These are phyloP conservation scores for Brachynemurus nebulosus DNA, from an alignment of 2,888 invertebrate species.

Conservation along the genomic window DNA sequence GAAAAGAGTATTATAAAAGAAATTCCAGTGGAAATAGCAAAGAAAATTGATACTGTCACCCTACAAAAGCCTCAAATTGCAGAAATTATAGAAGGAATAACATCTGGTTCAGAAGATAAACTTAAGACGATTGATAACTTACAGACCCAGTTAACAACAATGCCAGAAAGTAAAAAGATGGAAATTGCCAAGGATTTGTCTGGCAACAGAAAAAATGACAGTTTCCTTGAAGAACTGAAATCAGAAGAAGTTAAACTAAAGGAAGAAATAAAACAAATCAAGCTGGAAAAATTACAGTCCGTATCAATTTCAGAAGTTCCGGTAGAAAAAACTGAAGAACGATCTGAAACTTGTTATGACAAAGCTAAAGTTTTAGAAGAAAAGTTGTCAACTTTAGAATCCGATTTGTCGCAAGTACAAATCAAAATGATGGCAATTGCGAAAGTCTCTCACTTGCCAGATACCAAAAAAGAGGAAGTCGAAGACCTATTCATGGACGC, in stretches of 20 bases:
- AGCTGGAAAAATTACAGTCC: slow-evolving; percentile 10
- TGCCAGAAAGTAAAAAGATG: slow-evolving; percentile 1
- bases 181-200: slow-evolving; percentile 10
- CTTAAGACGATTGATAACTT: too few species aligned
- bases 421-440: not conserved
- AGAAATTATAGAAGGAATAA: too few species aligned
- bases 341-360: slow-evolving; percentile 8
- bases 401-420: not conserved
- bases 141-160: too few species aligned
- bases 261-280: slow-evolving; percentile 9
- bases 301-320: slow-evolving; percentile 11
- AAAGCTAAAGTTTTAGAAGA: slow-evolving; percentile 12
- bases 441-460: slow-evolving; percentile 6
- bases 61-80: slow-evolving; percentile 6
- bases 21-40: not conserved
- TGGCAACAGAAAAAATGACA: slow-evolving; percentile 16
- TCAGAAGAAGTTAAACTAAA: slow-evolving; percentile 8
- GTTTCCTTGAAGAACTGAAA: slow-evolving; percentile 12
- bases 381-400: not conserved
- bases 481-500: slow-evolving; percentile 8
- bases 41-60: slow-evolving; percentile 2
- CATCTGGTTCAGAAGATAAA: too few species aligned
- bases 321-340: slow-evolving; percentile 11
- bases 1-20: slow-evolving; percentile 3
- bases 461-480: slow-evolving; percentile 10